Evolutionary conservation across 2,113 vertebrate genomes (phyloP), one percentile per base, ranked within the genome.

Genomic region (Brachyhypopomus gauderio): DNA sequence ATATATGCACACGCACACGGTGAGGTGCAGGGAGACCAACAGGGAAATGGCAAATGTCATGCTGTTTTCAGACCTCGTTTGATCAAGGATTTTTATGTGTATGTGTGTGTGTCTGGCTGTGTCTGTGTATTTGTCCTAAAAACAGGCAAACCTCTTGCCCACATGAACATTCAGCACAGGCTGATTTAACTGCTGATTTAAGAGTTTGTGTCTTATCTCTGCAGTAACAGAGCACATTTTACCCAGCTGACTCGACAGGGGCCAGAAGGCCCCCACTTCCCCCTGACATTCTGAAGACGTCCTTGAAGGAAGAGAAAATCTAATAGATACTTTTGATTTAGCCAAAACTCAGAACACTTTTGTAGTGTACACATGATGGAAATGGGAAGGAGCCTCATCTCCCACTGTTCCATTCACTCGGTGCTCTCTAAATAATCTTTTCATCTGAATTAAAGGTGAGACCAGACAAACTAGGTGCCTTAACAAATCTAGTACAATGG

Each of bases 1-100:
- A 72, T 75, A 70, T 78, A 80, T 80, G 85, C 83, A 83, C 72
- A 72, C 74, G 82, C 86, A 69, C 85, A 79, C 4, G 71, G 75
- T 75, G 77, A 74, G 45, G 45, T 52, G 45, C 78, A 85, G 86
- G 84, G n/a, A 89, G 84, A 87, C 81, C 88, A 19, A 52, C 80
- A 88, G 89, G 88, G 77, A 75, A 88, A 91, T 88, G 88, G 79
- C 14, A 81, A 89, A 90, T 83, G 82, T 88, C 89, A 86, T 83
- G 82, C 79, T n/a, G 30, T 73, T 79, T 89, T 83, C 79, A 87
- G 79, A 80, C 80, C 88, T 91, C 89, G 89, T 91, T 86, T 86
- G 83, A 88, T 87, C 84, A 56, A 19, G 41, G 60, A 85, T 87
- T 86, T 59, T 86, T 52, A 34, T 56, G 77, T 85, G 86, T 82